phyloP scores from a whole-genome alignment of 2,888 invertebrate species.

The Callyntrura sp. region DNA sequence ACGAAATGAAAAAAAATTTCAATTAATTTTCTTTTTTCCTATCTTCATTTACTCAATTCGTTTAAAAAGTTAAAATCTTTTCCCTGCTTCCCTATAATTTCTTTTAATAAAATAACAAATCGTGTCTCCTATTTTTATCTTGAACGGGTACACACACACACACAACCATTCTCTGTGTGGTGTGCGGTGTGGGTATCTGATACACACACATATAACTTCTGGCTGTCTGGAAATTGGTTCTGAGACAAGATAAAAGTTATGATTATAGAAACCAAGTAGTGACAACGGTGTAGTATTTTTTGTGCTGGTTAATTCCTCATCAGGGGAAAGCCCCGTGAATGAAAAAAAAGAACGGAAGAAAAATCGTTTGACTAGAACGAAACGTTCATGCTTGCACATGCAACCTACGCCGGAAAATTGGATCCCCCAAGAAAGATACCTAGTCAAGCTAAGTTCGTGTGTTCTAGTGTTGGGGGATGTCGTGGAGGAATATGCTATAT shows the following conservation, averaged over 20 bases:
- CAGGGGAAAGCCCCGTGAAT: slow-evolving; percentile 27
- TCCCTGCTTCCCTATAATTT: not conserved
- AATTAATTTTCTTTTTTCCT: slow-evolving; percentile 36
- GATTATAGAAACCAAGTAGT: slow-evolving; percentile 36
- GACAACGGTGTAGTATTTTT: slow-evolving; percentile 24
- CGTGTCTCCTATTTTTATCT: not conserved
- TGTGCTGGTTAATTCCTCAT: slow-evolving; percentile 57
- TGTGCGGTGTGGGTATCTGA: no score
- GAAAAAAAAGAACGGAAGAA: slow-evolving; percentile 25
- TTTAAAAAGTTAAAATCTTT: not conserved
- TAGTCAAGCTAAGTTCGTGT: no score
- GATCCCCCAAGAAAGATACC: slow-evolving; percentile 39
- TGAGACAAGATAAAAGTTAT: slow-evolving; percentile 24
- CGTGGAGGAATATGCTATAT: not conserved
- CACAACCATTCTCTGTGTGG: not conserved
- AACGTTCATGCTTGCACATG: slow-evolving; percentile 5
- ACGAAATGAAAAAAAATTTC: slow-evolving; percentile 64
- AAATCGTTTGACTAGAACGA: not conserved
- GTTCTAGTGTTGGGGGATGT: no score
- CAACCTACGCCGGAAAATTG: slow-evolving; percentile 65
- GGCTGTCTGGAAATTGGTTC: slow-evolving; percentile 52
- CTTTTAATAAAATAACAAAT: not conserved
- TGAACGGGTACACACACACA: not conserved
- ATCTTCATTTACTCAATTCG: slow-evolving; percentile 55
- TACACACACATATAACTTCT: not conserved